These are phyloP conservation scores for Agonopterix heracliana DNA, from an alignment of 2,888 invertebrate genomes.

Conservation along the genomic window DNA sequence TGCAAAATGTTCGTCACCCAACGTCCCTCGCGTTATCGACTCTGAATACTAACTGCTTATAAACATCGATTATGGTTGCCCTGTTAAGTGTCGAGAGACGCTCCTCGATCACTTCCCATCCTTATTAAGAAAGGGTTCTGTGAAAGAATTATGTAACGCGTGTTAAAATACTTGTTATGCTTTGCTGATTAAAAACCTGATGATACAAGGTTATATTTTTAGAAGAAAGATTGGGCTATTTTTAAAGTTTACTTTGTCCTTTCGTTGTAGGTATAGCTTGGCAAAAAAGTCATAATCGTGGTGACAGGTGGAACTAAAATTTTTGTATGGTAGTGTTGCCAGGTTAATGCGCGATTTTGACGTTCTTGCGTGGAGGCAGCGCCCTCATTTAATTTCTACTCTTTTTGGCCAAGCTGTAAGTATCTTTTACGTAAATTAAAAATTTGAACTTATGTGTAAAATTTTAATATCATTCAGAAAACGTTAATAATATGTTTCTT, in stretches of 20 bases:
- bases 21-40: conserved; percentile 21
- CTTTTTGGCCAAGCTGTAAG: too few species aligned
- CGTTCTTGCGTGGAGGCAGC: too few species aligned
- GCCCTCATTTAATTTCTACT: too few species aligned
- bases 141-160: conserved; percentile 15
- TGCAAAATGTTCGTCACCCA: conserved; percentile 21
- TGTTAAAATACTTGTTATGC: not conserved
- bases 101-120: conserved; percentile 30
- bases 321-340: too few species aligned
- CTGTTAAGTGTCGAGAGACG: conserved; percentile 25
- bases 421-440: too few species aligned
- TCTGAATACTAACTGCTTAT: conserved; percentile 42
- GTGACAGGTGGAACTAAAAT: too few species aligned
- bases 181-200: not conserved
- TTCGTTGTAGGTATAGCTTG: too few species aligned
- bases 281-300: too few species aligned
- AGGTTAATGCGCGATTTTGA: too few species aligned
- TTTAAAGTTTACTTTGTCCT: not conserved
- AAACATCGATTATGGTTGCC: conserved; percentile 28
- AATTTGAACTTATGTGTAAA: too few species aligned
- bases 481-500: too few species aligned
- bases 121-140: conserved; percentile 33
- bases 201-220: not conserved
- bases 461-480: too few species aligned
- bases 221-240: not conserved